Conservation (phyloP, 2,113 vertebrate species). For the Ptilonorhynchus violaceus region DNA sequence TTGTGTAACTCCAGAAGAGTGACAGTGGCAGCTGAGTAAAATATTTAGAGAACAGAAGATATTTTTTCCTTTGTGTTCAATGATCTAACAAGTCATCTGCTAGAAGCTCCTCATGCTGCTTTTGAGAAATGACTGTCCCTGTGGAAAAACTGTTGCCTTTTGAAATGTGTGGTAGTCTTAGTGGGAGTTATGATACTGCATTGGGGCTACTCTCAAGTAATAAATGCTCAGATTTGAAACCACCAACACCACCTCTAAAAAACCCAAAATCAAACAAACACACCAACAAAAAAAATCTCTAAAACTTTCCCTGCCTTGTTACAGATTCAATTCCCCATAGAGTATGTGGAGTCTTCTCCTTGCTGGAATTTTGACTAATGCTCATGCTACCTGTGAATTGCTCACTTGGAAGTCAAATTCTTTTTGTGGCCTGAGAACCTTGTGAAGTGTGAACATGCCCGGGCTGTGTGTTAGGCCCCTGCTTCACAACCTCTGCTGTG, state of each 20-base stretch:
- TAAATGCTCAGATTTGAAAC: background rate
- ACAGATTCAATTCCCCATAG: background rate
- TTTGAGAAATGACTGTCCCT: conserved; percentile 46
- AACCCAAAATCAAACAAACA: background rate
- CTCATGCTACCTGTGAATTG: background rate
- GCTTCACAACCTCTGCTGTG: background rate
- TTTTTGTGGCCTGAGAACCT: background rate
- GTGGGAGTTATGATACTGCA: background rate
- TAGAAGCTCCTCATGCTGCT: background rate
- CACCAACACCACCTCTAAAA: background rate
- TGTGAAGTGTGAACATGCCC: background rate
- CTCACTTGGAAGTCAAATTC: background rate
- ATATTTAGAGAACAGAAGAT: background rate
- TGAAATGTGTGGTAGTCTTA: background rate
- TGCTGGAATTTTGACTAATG: background rate
- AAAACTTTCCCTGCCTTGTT: background rate
- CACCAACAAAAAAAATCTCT: background rate
- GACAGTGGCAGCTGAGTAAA: conserved; percentile 2
- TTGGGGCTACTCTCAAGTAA: background rate
- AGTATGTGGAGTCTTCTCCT: background rate
- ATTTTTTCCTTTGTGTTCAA: conserved; percentile 23
- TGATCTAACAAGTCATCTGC: conserved; percentile 55
- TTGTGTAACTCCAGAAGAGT: background rate
- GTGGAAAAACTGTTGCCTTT: conserved; percentile 24
- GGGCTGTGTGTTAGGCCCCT: background rate